Evolutionary conservation across 2,797 vertebrate genomes (phyloP).

Genomic region (Propithecus deckenii): DNA sequence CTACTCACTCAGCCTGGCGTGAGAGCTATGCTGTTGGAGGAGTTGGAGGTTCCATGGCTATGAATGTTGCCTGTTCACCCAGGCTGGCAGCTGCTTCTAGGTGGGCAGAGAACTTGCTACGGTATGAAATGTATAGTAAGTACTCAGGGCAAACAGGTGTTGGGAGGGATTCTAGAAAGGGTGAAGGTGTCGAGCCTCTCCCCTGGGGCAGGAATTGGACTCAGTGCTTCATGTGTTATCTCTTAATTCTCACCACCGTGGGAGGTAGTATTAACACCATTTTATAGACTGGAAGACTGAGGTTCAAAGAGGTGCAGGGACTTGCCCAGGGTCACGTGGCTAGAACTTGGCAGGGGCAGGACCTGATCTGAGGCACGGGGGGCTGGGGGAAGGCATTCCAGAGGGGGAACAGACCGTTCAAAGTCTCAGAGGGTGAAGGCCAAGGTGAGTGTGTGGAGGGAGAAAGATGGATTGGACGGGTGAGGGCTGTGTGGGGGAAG

Average conservation of each 20-base stretch:
- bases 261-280: not conserved
- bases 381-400: not conserved
- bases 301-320: not conserved
- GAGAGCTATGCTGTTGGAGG: accelerated
- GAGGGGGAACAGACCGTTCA: not conserved
- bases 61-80: not conserved
- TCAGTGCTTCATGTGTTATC: not conserved
- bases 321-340: slow-evolving; percentile 17
- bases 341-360: not conserved
- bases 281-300: slow-evolving; percentile 41
- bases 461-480: not conserved
- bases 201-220: not conserved
- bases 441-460: not conserved
- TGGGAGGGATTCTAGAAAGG: not conserved
- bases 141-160: not conserved
- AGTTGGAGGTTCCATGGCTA: not conserved
- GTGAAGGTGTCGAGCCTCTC: not conserved
- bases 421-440: not conserved
- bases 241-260: not conserved
- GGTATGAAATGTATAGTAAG: not conserved
- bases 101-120: not conserved
- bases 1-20: not conserved
- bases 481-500: not conserved
- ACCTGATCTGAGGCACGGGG: not conserved
- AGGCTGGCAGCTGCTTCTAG: not conserved